phyloP scores from a whole-genome alignment of 2,888 invertebrate genomes.

The Agriopis aurantiaria region DNA sequence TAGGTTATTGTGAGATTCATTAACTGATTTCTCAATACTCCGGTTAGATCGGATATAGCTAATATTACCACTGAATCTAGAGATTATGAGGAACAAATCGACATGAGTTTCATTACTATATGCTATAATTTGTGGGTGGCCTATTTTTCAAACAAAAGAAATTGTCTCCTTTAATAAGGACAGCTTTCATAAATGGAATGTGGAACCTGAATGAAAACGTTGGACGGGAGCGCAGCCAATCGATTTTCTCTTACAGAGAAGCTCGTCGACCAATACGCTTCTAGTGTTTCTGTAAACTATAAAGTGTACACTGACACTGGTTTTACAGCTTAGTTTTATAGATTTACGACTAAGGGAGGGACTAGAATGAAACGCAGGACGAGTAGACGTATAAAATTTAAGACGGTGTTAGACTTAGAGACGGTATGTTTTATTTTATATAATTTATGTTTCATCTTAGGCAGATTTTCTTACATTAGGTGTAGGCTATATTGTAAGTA shows the following conservation, averaged over 20 bases:
- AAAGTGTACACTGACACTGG: constrained; percentile 34
- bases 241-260: constrained; percentile 15
- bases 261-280: constrained; percentile 19
- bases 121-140: no score
- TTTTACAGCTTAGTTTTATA: constrained; percentile 41
- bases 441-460: neutral
- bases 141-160: no score
- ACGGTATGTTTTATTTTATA: constrained; percentile 9
- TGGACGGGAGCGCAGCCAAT: neutral
- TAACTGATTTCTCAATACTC: no score
- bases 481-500: no score
- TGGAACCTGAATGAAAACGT: constrained; percentile 4
- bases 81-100: no score
- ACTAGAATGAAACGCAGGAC: constrained; percentile 18
- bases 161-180: no score
- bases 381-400: constrained; percentile 24
- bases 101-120: no score
- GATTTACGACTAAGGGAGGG: constrained; percentile 29
- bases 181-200: constrained; percentile 10
- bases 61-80: no score
- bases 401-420: constrained; percentile 13
- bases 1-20: no score
- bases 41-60: no score
- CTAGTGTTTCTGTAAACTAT: constrained; percentile 34
- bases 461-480: neutral